Base-by-base conservation (phyloP, 2,797 vertebrate species). In the Pristis pectinata region DNA sequence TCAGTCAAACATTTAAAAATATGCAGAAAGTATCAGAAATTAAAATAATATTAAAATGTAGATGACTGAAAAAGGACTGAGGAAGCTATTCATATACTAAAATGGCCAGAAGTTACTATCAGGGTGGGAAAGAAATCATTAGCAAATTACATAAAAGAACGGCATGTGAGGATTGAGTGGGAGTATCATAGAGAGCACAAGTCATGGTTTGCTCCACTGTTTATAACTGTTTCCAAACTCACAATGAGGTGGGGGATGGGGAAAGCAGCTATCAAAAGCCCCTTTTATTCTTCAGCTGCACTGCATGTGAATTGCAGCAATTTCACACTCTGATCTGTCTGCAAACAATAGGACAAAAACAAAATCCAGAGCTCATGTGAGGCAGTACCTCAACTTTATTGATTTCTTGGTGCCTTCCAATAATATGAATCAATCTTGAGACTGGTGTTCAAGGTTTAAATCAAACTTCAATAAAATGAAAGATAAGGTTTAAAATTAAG, bases 141-240 rank as follows among this genome's bases (percentile, higher is more conserved):
- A 72, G 67, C 67, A 93, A 59, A 72, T 44, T n/a, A 76, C 92
- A 94, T 76, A 94, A 76, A 76, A 53, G 92, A 72, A 74, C 92
- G 76, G 70, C 92, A n/a, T 94, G 70, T 94, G 70, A 94, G 92
- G 92, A 56, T n/a, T 94, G 70, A 74, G 92, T 94, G 92, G 70
- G 44, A 94, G 70, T 94, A 64, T 93, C 67, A 49, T 13, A 27
- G 59, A 67, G n/a, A 93, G 61, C 37, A 64, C 37, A 64, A 41
- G 70, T 94, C 92, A 53, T n/a, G 72, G 70, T 94, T 76, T 49
- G 44, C 72, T 49, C 76, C 70, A 94, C 80, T 30, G 22, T 27
- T 67, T 91, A 59, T 41, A 64, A 37, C 30, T 67, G 87, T 64
- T 61, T 91, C 87, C 64, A 91, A 91, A 94, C 70, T 17, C 44